These are phyloP conservation scores for Prunella himalayana DNA, from an alignment of 2,113 vertebrate species.

Conservation along the genomic window DNA sequence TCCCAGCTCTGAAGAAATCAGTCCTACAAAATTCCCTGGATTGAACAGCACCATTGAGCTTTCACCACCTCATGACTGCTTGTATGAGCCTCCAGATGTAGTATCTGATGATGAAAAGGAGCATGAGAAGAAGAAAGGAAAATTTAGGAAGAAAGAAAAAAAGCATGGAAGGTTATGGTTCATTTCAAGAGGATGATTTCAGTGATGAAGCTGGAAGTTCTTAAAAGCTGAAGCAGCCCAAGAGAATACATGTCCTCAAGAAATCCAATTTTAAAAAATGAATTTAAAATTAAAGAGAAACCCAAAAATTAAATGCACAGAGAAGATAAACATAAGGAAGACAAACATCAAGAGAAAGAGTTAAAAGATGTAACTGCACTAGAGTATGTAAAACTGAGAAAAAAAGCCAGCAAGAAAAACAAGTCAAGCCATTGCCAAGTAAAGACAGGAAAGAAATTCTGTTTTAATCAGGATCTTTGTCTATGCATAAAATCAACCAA, in stretches of 20 bases:
- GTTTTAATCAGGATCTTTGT: constrained; percentile 69
- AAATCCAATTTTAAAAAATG: constrained; percentile 92
- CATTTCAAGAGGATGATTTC: constrained; percentile 92
- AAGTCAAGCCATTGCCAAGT: constrained; percentile 80
- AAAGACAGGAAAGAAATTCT: constrained; percentile 85
- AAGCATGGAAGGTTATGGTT: constrained; percentile 88
- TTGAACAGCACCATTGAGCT: constrained; percentile 85
- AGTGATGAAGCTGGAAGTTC: constrained; percentile 90
- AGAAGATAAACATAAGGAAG: constrained; percentile 83
- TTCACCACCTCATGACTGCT: constrained; percentile 83
- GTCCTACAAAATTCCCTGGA: constrained; percentile 89
- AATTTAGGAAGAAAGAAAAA: constrained; percentile 97
- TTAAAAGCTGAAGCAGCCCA: constrained; percentile 91
- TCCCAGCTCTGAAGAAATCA: constrained; percentile 92
- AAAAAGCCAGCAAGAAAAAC: constrained; percentile 78
- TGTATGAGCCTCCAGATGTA: constrained; percentile 81
- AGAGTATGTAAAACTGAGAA: constrained; percentile 85
- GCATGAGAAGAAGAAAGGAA: constrained; percentile 91
- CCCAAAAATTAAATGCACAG: constrained; percentile 76
- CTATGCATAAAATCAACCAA: background rate
- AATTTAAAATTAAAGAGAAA: constrained; percentile 95
- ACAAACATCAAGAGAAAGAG: constrained; percentile 91
- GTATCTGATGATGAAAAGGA: constrained; percentile 90
- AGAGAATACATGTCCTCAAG: constrained; percentile 91
- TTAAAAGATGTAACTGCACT: constrained; percentile 89